phyloP scores from a whole-genome alignment of 2,113 vertebrate species.

The Lonchura striata region DNA sequence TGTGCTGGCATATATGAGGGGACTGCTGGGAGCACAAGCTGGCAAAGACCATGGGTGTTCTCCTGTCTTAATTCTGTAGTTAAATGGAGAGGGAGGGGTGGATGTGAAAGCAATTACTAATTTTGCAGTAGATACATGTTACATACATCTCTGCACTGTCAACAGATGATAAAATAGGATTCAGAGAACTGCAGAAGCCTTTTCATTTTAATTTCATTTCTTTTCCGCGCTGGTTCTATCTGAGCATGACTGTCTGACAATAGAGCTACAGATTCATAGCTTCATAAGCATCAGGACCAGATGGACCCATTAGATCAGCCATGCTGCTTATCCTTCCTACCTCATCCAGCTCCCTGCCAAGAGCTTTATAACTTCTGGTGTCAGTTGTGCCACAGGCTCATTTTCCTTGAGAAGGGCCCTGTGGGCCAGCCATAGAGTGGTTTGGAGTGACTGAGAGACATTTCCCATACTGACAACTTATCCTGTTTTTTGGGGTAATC shows the following conservation, averaged over 20 bases:
- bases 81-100: neutral
- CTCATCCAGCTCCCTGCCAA: slow-evolving; percentile 8
- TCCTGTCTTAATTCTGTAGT: neutral
- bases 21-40: neutral
- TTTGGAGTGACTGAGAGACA: neutral
- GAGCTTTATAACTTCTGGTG: neutral
- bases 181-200: neutral
- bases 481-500: neutral
- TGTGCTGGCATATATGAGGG: neutral
- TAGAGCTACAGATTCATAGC: neutral
- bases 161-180: neutral
- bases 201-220: neutral
- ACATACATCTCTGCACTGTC: neutral
- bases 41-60: neutral
- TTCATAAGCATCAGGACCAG: neutral
- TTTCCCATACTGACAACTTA: neutral
- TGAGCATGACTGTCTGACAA: neutral
- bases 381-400: neutral
- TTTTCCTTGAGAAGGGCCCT: neutral
- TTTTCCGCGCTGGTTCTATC: neutral
- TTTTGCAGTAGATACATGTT: neutral
- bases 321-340: neutral
- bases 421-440: neutral
- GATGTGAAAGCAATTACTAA: neutral
- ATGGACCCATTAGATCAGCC: slow-evolving; percentile 29